Base-by-base conservation (phyloP, 2,113 vertebrate species). In the Mionectes macconnelli region DNA sequence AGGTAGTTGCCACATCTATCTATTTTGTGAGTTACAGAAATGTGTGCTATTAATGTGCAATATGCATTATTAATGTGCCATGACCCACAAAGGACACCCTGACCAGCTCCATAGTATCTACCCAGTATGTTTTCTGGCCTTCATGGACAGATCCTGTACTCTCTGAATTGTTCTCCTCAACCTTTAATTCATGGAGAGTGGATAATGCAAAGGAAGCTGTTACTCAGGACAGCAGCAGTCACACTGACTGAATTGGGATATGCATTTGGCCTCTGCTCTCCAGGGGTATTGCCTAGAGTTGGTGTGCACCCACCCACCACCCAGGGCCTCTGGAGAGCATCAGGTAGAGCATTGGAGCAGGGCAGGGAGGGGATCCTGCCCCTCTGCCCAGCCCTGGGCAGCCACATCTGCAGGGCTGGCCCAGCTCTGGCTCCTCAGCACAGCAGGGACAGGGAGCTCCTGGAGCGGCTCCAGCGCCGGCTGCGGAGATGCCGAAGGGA, bases 41-140 rank as follows among this genome's bases (percentile, higher is more conserved):
- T 5, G 11, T 3, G 6, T n/a, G 4, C 33, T 81, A 17, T n/a
- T 63, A 45, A 47, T 0, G 0, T 28, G 27, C 12, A 45, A 10
- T 15, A n/a, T 18, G 3, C 28, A 37, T 70, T 69, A 69, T 7
- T 49, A 57, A 55, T 19, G 23, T 13, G 25, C 23, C 60, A 10
- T 39, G 25, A 28, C 44, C 63, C 28, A 11, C 4, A 15, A 62
- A 60, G 42, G 69, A 52, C 35, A 39, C 15, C 8, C 49, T 10
- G 17, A n/a, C 4, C 18, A 28, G 33, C 40, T 28, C 21, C 16
- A 15, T 18, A 11, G 31, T 14, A 59, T 22, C 45, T 37, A 52
- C 19, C 17, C 33, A 55, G 4, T 2, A 35, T 4, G 7, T 30
- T 84, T 33, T 62, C 27, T 67, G 37, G n/a, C 27, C 19, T 79